phyloP scores from a whole-genome alignment of 2,888 invertebrate species.

The Mesorhabditis spiculigera region DNA sequence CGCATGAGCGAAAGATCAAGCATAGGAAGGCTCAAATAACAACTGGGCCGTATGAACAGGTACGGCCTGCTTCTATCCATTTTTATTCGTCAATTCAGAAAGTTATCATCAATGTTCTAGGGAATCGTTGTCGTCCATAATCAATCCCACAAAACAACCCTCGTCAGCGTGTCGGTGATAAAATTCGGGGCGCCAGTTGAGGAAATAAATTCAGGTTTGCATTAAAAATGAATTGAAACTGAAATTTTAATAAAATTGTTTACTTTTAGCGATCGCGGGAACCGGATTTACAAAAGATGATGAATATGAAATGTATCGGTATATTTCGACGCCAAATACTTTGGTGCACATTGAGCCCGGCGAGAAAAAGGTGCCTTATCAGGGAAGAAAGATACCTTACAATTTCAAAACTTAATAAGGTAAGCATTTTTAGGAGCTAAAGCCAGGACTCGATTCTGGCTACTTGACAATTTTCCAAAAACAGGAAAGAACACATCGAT shows the following conservation, averaged over 20 bases:
- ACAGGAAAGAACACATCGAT: background rate
- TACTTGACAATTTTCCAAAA: background rate
- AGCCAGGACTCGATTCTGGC: background rate
- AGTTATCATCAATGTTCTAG: background rate
- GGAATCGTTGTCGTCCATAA: background rate
- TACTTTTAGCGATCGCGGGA: background rate
- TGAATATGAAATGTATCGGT: slow-evolving; percentile 1
- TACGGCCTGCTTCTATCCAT: background rate
- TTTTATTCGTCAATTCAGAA: background rate
- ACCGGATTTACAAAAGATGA: background rate
- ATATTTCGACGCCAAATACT: background rate
- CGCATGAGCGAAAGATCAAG: too few species aligned
- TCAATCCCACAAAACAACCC: slow-evolving; percentile 3
- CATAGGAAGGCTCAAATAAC: background rate
- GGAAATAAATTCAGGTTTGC: background rate
- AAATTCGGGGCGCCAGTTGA: background rate
- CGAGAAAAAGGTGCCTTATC: background rate
- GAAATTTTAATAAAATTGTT: background rate
- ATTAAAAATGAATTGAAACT: background rate
- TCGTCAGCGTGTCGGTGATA: background rate
- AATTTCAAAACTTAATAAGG: too few species aligned
- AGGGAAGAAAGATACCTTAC: background rate
- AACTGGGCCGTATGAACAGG: background rate
- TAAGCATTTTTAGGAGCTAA: too few species aligned
- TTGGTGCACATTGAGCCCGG: background rate